Base-by-base conservation (phyloP, 2,888 invertebrate species). In the Agriotes lineatus region DNA sequence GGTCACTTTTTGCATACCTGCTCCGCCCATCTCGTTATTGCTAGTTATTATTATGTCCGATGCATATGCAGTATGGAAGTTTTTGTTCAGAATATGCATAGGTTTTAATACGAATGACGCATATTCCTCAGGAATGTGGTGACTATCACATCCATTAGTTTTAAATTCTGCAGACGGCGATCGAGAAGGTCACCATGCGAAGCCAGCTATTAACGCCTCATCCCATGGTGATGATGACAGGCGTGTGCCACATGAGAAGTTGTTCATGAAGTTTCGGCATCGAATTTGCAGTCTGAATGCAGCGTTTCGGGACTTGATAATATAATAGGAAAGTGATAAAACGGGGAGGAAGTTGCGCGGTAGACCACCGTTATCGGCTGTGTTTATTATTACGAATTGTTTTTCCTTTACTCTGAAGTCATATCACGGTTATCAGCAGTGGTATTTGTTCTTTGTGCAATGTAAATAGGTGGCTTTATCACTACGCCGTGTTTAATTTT, bases 281-380 rank as follows among this genome's bases (percentile, higher is more conserved):
- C 9, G 14, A 37, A 12, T n/a, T 2, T 35, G 12, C 9, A 35
- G 9, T 2, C 35, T 14, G 1, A 16, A 19, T 44, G 16, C 18
- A 7, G 22, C 19, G 6, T 42, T 16, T 14, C 12, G 1, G 3
- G 14, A 16, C 18, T 12, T 12, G 48, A 48, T 48, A 48, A 20
- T 1, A 1, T 20, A 50, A 42, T 59, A 44, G 35, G 37, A 35
- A 39, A 42, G 22, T 54, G 42, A 62, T 39, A 62, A 62, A 52
- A 58, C 19, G 12, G 6, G 48, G 56, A 63, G 63, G 63, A 63
- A 63, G 63, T 63, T 56, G 63, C 39, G 63, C 33, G 63, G 63
- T 63, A 63, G 33, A 63, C 63, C 63, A 20, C 44, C 14, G 63
- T 56, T 63, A 63, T 63, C 63, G 25, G 10, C 52, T 22, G 19